Evolutionary conservation across 2,888 invertebrate genomes (phyloP), one percentile per base, ranked within the genome.

Genomic region (Eupithecia subumbrata): DNA sequence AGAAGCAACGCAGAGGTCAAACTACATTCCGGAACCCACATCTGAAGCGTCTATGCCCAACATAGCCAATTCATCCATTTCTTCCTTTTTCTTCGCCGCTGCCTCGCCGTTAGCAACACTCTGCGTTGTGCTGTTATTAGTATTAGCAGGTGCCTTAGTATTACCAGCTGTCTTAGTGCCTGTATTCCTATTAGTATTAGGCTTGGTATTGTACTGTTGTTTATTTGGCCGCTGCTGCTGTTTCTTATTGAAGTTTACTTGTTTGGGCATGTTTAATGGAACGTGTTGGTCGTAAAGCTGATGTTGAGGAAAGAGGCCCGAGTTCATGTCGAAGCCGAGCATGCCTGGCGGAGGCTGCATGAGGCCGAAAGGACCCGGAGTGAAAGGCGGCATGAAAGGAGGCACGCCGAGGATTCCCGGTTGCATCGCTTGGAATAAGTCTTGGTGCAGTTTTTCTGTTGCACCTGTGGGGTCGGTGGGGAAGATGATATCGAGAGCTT

Each of bases 11-110:
- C 34, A 2, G 1, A 30, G 1, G 3, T n/a, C 11, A 30, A 66
- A 37, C 12, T 84, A 91, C 69, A 91, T 90, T 11, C 91, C 88
- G 0, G 96, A 96, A 11, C 96, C 96, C 81, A 96, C 96, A 87
- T 98, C 98, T 48, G 96, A 96, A 11, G 97, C 97, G 86, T 98
- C 98, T 71, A 98, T 98, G 1, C 98, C 98, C 72, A 98, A 93
- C 97, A 98, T 96, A 5, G 97, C 97, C 76, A 98, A 90, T 83
- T 98, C 98, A 76, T 97, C 97, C 82, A 95, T 90, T 84, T 95
- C 97, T 86, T 91, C 95, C 89, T 87, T 95, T 90, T 94, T 93
- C 89, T 87, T 87, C 0, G 80, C 82, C 0, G 82, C 80, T 11
- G 78, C 64, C 8, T 79, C 80, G 0, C 82, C 84, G 14, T 84